Conservation (phyloP, 2,888 invertebrate species). For the Hypomecis punctinalis region DNA sequence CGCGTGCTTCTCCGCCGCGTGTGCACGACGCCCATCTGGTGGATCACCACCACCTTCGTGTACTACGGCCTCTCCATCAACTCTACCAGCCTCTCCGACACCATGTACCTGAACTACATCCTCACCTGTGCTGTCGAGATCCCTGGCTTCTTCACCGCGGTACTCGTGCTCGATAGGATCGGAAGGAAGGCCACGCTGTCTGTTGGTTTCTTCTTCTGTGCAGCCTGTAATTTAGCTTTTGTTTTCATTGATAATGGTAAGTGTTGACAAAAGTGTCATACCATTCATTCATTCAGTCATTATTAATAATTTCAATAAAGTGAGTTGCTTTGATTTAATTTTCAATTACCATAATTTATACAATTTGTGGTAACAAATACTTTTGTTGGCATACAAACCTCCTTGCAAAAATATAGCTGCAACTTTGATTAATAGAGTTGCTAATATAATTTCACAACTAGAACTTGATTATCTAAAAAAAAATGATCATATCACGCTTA, state of each 20-base stretch:
- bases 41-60: constrained; percentile 91
- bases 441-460: too few species aligned
- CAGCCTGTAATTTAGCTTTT: constrained; percentile 71
- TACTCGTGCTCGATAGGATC: constrained; percentile 85
- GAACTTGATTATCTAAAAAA: too few species aligned
- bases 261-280: constrained; percentile 24
- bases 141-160: constrained; percentile 87
- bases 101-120: constrained; percentile 90
- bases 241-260: constrained; percentile 82
- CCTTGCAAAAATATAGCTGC: too few species aligned
- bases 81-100: constrained; percentile 89
- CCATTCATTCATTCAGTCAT: too few species aligned
- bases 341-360: too few species aligned
- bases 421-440: too few species aligned
- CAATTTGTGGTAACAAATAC: too few species aligned
- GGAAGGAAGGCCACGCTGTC: constrained; percentile 87
- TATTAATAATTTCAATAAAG: too few species aligned
- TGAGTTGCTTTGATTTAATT: too few species aligned
- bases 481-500: too few species aligned
- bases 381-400: too few species aligned
- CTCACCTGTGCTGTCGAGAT: constrained; percentile 87
- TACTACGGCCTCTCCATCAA: constrained; percentile 92
- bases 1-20: constrained; percentile 82
- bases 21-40: constrained; percentile 89
- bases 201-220: constrained; percentile 86